Percentiles rank a stretch among this genome's conserved stretches.
Conservation (phyloP, 2,113 vertebrate species). For the Forbesichthys agassizii region DNA sequence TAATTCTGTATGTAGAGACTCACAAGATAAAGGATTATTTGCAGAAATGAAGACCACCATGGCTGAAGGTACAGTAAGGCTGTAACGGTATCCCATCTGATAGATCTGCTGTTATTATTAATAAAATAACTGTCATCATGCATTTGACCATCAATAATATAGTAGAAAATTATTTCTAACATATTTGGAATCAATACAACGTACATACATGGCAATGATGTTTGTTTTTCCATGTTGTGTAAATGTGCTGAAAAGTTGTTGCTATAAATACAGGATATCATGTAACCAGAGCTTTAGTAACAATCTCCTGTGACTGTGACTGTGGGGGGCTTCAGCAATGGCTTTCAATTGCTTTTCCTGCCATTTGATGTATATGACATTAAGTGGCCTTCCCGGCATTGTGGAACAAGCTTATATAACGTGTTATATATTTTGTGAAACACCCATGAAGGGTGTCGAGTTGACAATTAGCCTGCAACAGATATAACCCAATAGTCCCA, state of each 20-base stretch:
- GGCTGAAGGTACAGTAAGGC: constrained; percentile 71
- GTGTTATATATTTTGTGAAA: not conserved
- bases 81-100: not conserved
- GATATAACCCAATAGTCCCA: too few species aligned
- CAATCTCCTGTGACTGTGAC: constrained; percentile 45
- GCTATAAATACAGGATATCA: constrained; percentile 75
- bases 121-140: not conserved
- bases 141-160: not conserved
- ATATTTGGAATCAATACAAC: not conserved
- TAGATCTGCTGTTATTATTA: not conserved
- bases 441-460: too few species aligned
- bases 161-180: not conserved
- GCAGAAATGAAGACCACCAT: constrained; percentile 49
- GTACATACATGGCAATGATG: not conserved
- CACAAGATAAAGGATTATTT: constrained; percentile 31
- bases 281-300: constrained; percentile 51
- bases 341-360: not conserved
- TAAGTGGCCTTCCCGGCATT: too few species aligned
- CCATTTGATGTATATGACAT: not conserved
- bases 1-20: constrained; percentile 43
- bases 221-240: constrained; percentile 25
- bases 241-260: constrained; percentile 54
- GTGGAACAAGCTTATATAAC: not conserved
- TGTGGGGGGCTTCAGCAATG: constrained; percentile 28
- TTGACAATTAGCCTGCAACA: too few species aligned